Percentiles rank a stretch among this genome's conserved stretches.
Evolutionary conservation across 2,797 vertebrate species (phyloP).

Genomic region (Pseudochirops cupreus): DNA sequence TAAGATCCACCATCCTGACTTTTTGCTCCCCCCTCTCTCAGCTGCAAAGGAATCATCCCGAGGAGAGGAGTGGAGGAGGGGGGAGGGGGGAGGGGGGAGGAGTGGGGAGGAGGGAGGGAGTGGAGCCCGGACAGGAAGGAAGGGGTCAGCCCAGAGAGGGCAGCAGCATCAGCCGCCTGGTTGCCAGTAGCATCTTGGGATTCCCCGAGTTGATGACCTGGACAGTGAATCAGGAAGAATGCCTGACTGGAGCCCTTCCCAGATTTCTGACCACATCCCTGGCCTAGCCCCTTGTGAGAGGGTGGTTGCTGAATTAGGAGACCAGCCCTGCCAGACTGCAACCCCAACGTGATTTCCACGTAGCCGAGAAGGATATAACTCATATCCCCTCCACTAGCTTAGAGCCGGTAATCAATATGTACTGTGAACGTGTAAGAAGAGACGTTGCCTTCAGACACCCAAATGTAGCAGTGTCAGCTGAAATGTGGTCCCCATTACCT

Average conservation of each 20-base stretch:
- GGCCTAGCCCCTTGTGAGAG: not conserved
- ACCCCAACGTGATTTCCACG: not conserved
- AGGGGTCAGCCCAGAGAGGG: too few species aligned
- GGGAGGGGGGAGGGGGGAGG: too few species aligned
- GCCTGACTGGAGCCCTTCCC: not conserved
- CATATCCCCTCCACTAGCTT: conserved; percentile 21
- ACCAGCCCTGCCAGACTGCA: not conserved
- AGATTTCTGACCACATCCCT: not conserved
- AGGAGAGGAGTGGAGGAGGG: too few species aligned
- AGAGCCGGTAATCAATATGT: conserved; percentile 52
- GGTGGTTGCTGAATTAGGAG: not conserved
- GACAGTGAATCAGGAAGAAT: too few species aligned
- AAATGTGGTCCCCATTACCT: conserved; percentile 75
- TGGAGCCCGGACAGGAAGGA: too few species aligned
- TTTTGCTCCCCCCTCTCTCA: too few species aligned
- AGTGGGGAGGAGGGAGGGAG: too few species aligned
- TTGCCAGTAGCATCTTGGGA: too few species aligned
- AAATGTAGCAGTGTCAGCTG: conserved; percentile 36
- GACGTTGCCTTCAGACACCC: conserved; percentile 55
- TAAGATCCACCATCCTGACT: too few species aligned
- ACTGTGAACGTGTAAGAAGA: conserved; percentile 50
- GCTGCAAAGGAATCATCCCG: too few species aligned
- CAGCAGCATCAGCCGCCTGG: too few species aligned
- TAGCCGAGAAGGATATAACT: conserved; percentile 35
- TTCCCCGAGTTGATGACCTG: too few species aligned